phyloP scores from a whole-genome alignment of 2,797 vertebrate species.

The Acanthornis magna region DNA sequence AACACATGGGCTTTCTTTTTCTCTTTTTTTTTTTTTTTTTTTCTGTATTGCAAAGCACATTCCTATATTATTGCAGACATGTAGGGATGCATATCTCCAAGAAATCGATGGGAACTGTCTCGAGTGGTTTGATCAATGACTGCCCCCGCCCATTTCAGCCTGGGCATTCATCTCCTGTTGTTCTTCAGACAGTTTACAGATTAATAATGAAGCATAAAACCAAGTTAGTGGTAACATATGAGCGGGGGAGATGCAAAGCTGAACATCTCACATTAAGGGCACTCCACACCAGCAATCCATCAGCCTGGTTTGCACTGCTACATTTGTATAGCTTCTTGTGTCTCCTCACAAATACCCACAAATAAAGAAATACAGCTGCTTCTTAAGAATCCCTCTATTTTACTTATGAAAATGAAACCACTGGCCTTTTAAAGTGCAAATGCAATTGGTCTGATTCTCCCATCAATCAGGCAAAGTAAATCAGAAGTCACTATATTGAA shows the following conservation, averaged over 20 bases:
- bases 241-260: slow-evolving; percentile 19
- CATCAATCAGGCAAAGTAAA: slow-evolving; percentile 9
- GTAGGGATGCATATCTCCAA: neutral
- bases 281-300: slow-evolving; percentile 15
- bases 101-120: slow-evolving; percentile 47
- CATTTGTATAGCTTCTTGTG: neutral
- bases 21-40: neutral
- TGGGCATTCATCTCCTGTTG: slow-evolving; percentile 52
- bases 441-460: neutral
- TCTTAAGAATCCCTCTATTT: neutral
- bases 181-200: slow-evolving; percentile 54
- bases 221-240: slow-evolving; percentile 52
- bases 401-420: slow-evolving; percentile 1
- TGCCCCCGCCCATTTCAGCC: slow-evolving; percentile 24
- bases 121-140: slow-evolving; percentile 42
- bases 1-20: neutral
- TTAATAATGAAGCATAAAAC: slow-evolving; percentile 67
- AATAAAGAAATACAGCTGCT: neutral
- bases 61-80: neutral
- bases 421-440: neutral
- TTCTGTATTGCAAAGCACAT: neutral
- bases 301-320: neutral
- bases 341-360: neutral
- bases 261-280: slow-evolving; percentile 25
- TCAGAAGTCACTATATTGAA: neutral